These are phyloP conservation scores for Babyrousa celebensis DNA, from an alignment of 2,797 vertebrate genomes.

Conservation along the genomic window DNA sequence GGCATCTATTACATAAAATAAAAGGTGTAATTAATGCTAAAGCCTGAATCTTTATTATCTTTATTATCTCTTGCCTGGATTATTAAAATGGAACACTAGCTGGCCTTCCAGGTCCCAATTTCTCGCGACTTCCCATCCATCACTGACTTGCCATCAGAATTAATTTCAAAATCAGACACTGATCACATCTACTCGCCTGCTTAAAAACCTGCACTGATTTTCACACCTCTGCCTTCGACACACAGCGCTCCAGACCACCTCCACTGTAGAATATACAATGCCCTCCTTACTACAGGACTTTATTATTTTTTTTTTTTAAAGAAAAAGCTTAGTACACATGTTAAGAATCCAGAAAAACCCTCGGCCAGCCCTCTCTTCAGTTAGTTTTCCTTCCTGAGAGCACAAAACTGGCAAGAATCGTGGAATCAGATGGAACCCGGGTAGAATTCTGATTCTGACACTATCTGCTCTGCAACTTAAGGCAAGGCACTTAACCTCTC, in stretches of 20 bases:
- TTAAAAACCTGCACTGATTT: not conserved
- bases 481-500: too few relatives aligned
- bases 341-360: conserved; percentile 1
- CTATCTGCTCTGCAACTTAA: too few relatives aligned
- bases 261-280: not conserved
- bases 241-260: not conserved
- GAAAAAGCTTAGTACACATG: not conserved
- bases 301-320: not conserved
- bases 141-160: not conserved
- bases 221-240: not conserved
- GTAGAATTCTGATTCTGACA: too few relatives aligned
- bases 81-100: not conserved
- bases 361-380: not conserved
- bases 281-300: not conserved
- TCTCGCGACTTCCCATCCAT: not conserved
- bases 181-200: not conserved
- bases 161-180: not conserved
- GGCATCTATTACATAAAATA: not conserved
- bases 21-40: not conserved
- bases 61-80: not conserved
- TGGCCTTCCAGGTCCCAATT: not conserved
- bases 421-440: too few relatives aligned
- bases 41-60: not conserved
- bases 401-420: too few relatives aligned
- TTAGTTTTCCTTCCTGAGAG: not conserved